Evolutionary conservation across 1,140 invertebrate species (phyloP).

Genomic region (Aphidius gifuensis): DNA sequence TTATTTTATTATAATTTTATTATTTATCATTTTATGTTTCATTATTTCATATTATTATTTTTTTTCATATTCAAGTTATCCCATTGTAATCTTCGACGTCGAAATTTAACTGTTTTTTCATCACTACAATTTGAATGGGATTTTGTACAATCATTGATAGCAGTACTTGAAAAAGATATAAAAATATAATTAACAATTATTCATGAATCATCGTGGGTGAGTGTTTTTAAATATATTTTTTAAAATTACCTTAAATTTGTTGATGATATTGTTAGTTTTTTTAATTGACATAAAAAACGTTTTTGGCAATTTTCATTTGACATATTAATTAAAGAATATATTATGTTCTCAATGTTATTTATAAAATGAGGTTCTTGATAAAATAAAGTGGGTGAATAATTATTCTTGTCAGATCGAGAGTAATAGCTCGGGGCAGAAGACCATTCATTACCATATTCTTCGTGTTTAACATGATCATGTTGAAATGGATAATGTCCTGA

Average conservation of each 20-base stretch:
- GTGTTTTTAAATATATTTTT: conserved; percentile 3
- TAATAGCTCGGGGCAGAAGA: neutral
- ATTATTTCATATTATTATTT: too few species aligned
- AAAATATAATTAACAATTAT: neutral
- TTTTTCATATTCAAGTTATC: neutral
- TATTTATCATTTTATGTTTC: neutral
- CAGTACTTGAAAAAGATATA: neutral
- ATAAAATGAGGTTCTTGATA: neutral
- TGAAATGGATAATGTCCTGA: neutral
- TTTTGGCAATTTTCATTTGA: conserved; percentile 17
- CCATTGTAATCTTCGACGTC: neutral
- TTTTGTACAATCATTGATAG: conserved; percentile 1
- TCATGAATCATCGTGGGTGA: neutral
- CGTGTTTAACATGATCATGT: neutral
- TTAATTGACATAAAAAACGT: conserved; percentile 20
- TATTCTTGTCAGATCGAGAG: too few species aligned
- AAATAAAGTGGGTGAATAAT: too few species aligned
- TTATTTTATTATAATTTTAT: neutral
- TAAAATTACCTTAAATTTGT: conserved; percentile 17
- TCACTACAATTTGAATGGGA: neutral
- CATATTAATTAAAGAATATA: conserved; percentile 20
- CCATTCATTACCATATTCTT: conserved; percentile 4
- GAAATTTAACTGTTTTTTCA: conserved; percentile 1
- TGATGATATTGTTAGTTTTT: neutral
- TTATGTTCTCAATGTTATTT: conserved; percentile 6